Base-by-base conservation (phyloP, 2,797 vertebrate species). In the Epinephelus malabaricus region DNA sequence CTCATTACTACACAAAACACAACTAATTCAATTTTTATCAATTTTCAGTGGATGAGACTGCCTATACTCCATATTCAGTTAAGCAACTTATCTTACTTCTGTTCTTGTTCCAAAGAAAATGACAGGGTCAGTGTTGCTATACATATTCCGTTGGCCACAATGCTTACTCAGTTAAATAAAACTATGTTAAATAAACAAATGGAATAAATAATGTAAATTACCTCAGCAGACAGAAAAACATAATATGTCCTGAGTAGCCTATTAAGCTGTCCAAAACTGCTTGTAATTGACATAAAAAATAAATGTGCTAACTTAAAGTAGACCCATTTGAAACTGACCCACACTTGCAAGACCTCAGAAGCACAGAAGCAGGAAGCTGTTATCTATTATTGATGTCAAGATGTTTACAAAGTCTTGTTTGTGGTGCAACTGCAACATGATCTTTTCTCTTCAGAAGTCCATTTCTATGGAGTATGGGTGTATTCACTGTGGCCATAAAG, bases 311-410 rank as follows among this genome's bases (percentile, higher is more conserved):
- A 68, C 6, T 50, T 53, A 51, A 43, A 62, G 21, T 30, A 51
- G 5, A 49, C 2, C 45, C 34, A 71, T 58, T 54, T 51, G 9
- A 77, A 78, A 60, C 40, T 9, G 4, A 45, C 8, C 62, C 43
- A 60, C 6, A 30, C 13, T 49, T 53, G 46, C 11, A 23, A 46
- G 53, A 34, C 34, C 34, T 34, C 34, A 34, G 34, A 34, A 60
- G 12, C 18, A 19, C 13, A 34, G 15, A 60, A 66, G 27, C 70
- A 83, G 74, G 70, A 78, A 76, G 64, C 58, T 55, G 43, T 46
- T 54, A 76, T 83, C 17, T 67, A 64, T 76, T 68, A 84, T 84
- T 78, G 50, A 82, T 69, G 19, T 77, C 18, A 50, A 68, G 18
- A 76, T 53, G 54, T 76, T 58, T 56, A 49, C 59, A 88, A 9